These are phyloP conservation scores for Myotis findleyi DNA, from an alignment of 2,797 vertebrate genomes.

Conservation along the genomic window DNA sequence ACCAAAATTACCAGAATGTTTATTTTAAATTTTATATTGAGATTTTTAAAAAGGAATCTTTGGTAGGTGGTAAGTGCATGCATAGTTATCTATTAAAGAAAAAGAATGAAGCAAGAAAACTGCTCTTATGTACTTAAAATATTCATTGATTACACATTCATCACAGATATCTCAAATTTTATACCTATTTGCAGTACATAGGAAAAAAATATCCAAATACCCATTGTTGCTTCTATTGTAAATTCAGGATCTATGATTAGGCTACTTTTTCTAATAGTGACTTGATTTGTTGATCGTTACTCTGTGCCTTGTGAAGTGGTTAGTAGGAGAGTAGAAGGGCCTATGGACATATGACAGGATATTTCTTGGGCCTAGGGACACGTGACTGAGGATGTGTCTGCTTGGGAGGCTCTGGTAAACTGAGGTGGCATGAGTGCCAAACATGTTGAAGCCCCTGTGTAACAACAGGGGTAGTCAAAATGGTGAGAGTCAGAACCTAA, in stretches of 20 bases:
- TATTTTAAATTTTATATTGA: not conserved
- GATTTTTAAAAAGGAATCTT: not conserved
- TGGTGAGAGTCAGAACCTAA: not conserved
- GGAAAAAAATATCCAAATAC: not conserved
- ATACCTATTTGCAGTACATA: not conserved
- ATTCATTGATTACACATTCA: not conserved
- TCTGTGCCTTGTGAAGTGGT: not conserved
- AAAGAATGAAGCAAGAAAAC: not conserved
- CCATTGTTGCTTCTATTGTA: not conserved
- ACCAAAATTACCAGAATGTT: not conserved
- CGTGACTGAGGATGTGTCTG: not conserved
- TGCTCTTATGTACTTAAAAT: not conserved
- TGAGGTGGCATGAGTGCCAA: not conserved
- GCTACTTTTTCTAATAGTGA: not conserved
- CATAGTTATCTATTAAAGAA: not conserved
- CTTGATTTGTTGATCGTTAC: not conserved
- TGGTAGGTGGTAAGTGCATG: not conserved
- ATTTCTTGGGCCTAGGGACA: too few species aligned
- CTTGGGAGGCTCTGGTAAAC: not conserved
- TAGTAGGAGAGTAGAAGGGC: not conserved
- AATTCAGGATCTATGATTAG: not conserved
- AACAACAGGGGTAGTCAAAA: not conserved
- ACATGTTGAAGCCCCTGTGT: accelerated
- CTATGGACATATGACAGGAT: accelerated
- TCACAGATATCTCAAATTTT: not conserved